Evolutionary conservation across 2,888 invertebrate species (phyloP).

Genomic region (Meteorus colon): DNA sequence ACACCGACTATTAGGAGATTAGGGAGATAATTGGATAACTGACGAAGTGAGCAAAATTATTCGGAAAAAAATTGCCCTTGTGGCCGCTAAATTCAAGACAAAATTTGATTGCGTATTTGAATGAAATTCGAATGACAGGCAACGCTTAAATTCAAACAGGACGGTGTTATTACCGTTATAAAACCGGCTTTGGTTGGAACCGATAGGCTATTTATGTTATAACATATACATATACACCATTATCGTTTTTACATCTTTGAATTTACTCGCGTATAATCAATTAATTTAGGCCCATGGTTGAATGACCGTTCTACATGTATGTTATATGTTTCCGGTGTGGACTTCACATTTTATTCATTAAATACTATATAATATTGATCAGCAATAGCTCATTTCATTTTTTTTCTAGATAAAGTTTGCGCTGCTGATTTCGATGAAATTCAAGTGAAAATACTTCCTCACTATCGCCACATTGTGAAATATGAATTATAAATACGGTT

Average conservation of each 20-base stretch:
- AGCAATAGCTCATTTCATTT: background rate
- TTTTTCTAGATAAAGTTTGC: background rate
- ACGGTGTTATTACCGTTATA: constrained; percentile 48
- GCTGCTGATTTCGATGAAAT: background rate
- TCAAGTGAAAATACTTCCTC: background rate
- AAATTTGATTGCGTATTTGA: constrained; percentile 14
- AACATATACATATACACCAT: constrained; percentile 14
- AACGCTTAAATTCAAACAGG: constrained; percentile 14
- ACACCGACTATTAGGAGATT: constrained; percentile 12
- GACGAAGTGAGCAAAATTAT: background rate
- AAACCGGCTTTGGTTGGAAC: constrained; percentile 48
- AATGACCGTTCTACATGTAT: constrained; percentile 3
- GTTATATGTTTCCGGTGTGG: background rate
- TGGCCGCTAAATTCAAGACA: constrained; percentile 5
- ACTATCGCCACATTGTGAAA: background rate
- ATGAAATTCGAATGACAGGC: constrained; percentile 21
- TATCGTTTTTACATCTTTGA: constrained; percentile 13
- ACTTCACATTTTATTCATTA: background rate
- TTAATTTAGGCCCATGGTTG: background rate
- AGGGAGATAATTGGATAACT: constrained; percentile 25
- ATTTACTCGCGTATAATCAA: background rate
- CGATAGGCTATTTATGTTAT: constrained; percentile 27
- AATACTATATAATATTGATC: background rate
- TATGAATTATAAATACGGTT: constrained; percentile 3
- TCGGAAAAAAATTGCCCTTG: constrained; percentile 14